These are phyloP conservation scores for Incurvaria masculella DNA, from an alignment of 2,888 invertebrate genomes.

Conservation along the genomic window DNA sequence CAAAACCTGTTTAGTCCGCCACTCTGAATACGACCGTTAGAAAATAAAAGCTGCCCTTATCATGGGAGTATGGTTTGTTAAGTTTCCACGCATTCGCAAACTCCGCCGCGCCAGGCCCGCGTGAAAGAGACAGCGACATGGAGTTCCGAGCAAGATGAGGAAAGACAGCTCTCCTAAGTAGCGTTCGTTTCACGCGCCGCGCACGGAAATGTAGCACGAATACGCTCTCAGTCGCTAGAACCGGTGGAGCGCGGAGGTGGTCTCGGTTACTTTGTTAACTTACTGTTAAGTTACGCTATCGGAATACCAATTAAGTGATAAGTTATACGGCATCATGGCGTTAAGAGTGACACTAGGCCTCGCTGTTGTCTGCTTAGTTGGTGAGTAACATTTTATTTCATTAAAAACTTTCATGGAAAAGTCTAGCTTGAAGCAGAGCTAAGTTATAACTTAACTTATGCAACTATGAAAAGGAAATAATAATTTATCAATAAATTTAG, in stretches of 20 bases:
- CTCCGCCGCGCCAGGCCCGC: too few species aligned
- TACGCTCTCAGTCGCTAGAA: conserved; percentile 45
- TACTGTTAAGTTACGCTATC: conserved; percentile 36
- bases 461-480: conserved; percentile 21
- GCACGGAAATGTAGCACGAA: conserved; percentile 43
- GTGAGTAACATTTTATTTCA: conserved; percentile 25
- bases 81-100: too few species aligned
- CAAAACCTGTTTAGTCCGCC: too few species aligned
- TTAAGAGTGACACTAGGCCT: conserved; percentile 33
- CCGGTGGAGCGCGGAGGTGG: conserved; percentile 34
- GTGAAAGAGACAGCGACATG: conserved; percentile 20
- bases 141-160: conserved; percentile 20
- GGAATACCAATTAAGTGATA: conserved; percentile 27
- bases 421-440: too few species aligned
- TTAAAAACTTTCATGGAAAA: not conserved
- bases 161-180: conserved; percentile 30
- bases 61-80: too few species aligned
- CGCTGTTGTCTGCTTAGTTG: conserved; percentile 38
- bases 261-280: conserved; percentile 29
- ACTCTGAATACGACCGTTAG: too few species aligned
- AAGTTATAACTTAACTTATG: too few species aligned
- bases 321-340: conserved; percentile 40
- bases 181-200: conserved; percentile 45
- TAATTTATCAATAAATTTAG: conserved; percentile 19
- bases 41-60: too few species aligned